Evolutionary conservation across 30 jellyfish, hydroid and myxozoan genomes (phyloP).

Genomic region (Aurelia sp.): DNA sequence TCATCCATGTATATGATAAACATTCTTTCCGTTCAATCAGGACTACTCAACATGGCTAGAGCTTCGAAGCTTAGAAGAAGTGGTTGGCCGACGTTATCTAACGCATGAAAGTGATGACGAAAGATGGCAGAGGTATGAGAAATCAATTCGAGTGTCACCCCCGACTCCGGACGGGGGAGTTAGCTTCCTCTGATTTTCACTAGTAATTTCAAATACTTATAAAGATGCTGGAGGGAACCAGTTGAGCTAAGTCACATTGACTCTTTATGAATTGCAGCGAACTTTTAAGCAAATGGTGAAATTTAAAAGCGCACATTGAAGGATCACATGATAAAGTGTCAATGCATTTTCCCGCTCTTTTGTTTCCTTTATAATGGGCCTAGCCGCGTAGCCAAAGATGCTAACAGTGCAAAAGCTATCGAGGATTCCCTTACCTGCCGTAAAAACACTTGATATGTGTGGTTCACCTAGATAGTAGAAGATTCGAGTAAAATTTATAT

Average conservation of each 20-base stretch:
- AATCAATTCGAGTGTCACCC: slow-evolving; percentile 67
- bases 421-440: too few relatives aligned
- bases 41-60: slow-evolving; percentile 90
- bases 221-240: background rate
- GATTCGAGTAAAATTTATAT: too few relatives aligned
- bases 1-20: background rate
- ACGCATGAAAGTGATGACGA: slow-evolving; percentile 98
- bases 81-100: slow-evolving; percentile 90
- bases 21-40: slow-evolving; percentile 20
- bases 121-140: slow-evolving; percentile 93
- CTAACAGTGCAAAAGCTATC: too few relatives aligned
- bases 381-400: too few relatives aligned
- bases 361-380: too few relatives aligned
- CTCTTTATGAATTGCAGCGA: background rate
- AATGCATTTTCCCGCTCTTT: too few relatives aligned
- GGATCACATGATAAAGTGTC: too few relatives aligned
- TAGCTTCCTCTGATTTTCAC: slow-evolving; percentile 49
- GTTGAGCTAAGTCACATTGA: background rate
- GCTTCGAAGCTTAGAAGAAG: slow-evolving; percentile 92
- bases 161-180: slow-evolving; percentile 58
- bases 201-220: background rate
- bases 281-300: too few relatives aligned
- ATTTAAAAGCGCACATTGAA: too few relatives aligned
- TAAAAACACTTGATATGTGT: too few relatives aligned
- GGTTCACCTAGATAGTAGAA: too few relatives aligned